Evolutionary conservation across 1,140 invertebrate species (phyloP).

Genomic region (Philotrypesis tridentata): DNA sequence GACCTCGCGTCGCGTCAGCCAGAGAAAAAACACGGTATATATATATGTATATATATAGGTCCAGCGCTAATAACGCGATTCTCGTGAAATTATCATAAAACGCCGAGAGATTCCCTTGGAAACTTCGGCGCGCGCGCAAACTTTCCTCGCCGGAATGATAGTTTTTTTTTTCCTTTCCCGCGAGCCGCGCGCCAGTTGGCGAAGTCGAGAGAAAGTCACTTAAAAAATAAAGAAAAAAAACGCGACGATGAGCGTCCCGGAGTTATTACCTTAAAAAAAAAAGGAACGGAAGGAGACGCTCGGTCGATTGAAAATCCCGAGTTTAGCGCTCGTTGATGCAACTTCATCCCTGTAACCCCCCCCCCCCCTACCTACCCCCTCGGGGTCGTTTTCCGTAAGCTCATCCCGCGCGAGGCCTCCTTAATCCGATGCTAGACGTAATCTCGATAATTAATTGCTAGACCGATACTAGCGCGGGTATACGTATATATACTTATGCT

Average conservation of each 20-base stretch:
- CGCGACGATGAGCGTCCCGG: too few species aligned
- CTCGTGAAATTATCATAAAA: constrained; percentile 25
- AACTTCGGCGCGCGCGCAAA: not conserved
- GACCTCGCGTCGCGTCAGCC: too few species aligned
- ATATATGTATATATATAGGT: too few species aligned
- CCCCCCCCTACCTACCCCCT: too few species aligned
- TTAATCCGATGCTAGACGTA: constrained; percentile 22
- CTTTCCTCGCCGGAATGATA: not conserved
- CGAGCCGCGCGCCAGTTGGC: not conserved
- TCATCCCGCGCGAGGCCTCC: not conserved
- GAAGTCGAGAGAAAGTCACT: not conserved
- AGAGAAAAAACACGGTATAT: too few species aligned
- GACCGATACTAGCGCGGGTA: not conserved
- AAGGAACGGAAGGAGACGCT: not conserved
- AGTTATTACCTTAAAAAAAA: constrained; percentile 4
- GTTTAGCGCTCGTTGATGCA: not conserved
- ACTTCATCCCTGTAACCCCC: not conserved
- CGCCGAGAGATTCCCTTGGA: not conserved
- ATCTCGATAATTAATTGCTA: constrained; percentile 27
- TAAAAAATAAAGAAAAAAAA: not conserved
- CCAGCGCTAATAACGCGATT: not conserved
- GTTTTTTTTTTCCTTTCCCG: too few species aligned
- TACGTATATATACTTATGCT: too few species aligned
- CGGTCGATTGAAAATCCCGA: constrained; percentile 6
- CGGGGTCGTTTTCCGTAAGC: not conserved